These are phyloP conservation scores for Pterostichus madidus DNA, from an alignment of 2,888 invertebrate genomes.

Conservation along the genomic window DNA sequence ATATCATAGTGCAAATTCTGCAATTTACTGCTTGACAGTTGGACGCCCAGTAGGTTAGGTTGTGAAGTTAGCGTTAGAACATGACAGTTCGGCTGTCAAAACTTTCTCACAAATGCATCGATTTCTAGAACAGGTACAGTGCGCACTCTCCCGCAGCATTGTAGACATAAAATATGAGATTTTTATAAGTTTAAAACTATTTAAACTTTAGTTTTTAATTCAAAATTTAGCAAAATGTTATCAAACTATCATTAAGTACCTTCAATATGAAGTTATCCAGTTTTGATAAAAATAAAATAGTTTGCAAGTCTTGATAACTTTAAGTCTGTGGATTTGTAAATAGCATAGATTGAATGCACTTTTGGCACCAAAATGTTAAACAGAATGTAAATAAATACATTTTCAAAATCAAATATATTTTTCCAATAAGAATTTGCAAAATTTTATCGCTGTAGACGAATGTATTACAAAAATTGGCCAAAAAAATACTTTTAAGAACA, in stretches of 20 bases:
- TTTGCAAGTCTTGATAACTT: neutral
- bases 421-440: no score
- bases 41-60: conserved; percentile 21
- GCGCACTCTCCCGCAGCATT: conserved; percentile 1
- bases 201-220: neutral
- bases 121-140: neutral
- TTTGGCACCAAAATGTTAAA: neutral
- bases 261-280: neutral
- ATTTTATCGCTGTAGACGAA: no score
- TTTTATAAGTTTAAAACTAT: neutral
- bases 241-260: no score
- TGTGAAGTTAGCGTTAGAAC: conserved; percentile 45
- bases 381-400: conserved; percentile 4
- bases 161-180: neutral
- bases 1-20: conserved; percentile 34
- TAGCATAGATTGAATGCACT: neutral
- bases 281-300: neutral
- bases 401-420: neutral
- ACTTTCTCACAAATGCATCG: conserved; percentile 1
- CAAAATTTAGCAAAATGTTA: neutral
- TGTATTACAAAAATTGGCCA: no score
- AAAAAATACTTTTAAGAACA: no score
- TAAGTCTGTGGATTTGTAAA: neutral
- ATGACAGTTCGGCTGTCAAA: neutral
- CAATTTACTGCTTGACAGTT: conserved; percentile 40